Evolutionary conservation across 1,140 invertebrate genomes (phyloP).

Genomic region (Elysia chlorotica): DNA sequence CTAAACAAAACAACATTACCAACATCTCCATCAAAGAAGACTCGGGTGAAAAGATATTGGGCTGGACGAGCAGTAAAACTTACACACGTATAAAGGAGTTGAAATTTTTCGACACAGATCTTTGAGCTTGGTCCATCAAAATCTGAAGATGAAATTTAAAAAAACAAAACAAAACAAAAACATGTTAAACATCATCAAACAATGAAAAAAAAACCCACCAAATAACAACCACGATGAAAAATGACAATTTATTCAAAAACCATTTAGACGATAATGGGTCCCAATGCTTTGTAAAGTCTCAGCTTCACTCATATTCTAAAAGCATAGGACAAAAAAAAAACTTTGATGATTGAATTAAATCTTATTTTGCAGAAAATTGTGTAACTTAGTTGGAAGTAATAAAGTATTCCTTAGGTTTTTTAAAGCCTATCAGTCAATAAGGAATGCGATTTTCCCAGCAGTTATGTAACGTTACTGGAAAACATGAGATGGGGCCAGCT

Average conservation of each 20-base stretch:
- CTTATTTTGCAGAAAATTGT: background rate
- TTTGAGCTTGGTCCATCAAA: conserved; percentile 85
- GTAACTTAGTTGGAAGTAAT: background rate
- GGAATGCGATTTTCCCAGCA: too few species aligned
- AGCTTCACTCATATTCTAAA: background rate
- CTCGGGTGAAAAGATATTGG: too few species aligned
- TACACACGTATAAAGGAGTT: conserved; percentile 86
- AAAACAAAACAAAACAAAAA: too few species aligned
- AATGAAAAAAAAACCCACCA: background rate
- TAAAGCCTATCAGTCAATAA: conserved; percentile 49
- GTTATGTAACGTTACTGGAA: too few species aligned
- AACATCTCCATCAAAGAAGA: background rate
- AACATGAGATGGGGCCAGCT: too few species aligned
- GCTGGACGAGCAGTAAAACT: too few species aligned
- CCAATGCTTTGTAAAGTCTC: background rate
- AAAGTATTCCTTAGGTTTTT: background rate
- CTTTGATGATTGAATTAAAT: background rate
- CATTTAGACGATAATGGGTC: background rate
- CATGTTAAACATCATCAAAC: background rate
- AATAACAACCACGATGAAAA: conserved; percentile 64
- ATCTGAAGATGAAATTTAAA: too few species aligned
- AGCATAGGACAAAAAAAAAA: background rate
- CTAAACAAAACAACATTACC: background rate
- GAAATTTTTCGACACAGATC: conserved; percentile 87
- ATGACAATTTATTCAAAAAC: background rate